These are phyloP conservation scores for Gnathonemus longibarbis DNA, from an alignment of 2,113 vertebrate genomes.

Conservation along the genomic window DNA sequence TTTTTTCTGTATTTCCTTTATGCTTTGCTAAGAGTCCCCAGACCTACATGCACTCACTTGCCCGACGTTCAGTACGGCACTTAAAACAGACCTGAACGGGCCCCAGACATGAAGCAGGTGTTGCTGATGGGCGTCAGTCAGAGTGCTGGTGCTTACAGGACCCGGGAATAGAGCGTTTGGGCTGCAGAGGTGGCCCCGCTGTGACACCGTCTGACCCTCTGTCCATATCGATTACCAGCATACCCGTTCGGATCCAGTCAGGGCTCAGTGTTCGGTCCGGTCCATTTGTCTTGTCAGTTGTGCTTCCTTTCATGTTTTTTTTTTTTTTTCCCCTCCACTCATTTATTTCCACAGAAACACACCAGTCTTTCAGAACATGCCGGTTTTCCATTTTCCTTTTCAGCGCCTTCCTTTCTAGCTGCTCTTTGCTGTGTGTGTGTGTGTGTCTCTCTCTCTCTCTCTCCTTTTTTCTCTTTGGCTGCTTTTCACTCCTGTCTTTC, in stretches of 20 bases:
- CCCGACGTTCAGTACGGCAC: not conserved
- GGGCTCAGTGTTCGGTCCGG: not conserved
- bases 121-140: not conserved
- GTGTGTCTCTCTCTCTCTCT: conserved; percentile 40
- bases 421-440: conserved; percentile 30
- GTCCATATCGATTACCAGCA: not conserved
- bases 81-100: not conserved
- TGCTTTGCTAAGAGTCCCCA: not conserved
- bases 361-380: conserved; percentile 48
- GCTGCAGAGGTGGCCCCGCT: not conserved
- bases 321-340: conserved; percentile 22
- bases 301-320: not conserved
- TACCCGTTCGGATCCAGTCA: not conserved
- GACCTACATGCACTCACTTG: not conserved
- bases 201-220: not conserved
- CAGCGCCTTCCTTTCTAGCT: conserved; percentile 20
- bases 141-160: not conserved
- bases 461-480: conserved; percentile 50
- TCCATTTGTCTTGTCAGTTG: not conserved
- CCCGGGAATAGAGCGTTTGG: not conserved
- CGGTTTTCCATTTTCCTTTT: conserved; percentile 42
- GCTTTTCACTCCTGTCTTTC: conserved; percentile 64
- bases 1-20: not conserved
- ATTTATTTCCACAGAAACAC: conserved; percentile 51
- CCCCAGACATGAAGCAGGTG: not conserved